Evolutionary conservation across 2,797 vertebrate genomes (phyloP).

Genomic region (Chiloscyllium punctatum): DNA sequence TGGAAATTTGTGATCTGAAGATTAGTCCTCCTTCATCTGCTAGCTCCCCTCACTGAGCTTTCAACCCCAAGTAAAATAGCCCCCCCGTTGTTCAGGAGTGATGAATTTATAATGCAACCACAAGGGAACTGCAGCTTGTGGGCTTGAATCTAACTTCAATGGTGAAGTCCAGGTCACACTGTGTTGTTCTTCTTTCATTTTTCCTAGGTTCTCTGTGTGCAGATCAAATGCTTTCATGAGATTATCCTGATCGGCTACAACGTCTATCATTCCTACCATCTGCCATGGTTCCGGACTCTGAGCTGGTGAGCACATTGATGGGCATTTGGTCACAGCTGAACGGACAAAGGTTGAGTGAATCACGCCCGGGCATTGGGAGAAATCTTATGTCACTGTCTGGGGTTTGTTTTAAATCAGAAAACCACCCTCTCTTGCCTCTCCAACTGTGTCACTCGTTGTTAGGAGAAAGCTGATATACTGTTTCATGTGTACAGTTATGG

Average conservation of each 20-base stretch:
- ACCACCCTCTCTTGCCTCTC: not conserved
- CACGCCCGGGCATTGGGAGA: not conserved
- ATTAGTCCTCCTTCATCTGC: not conserved
- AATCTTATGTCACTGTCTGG: not conserved
- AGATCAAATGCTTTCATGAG: conserved; percentile 98
- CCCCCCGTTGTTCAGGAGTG: too few relatives aligned
- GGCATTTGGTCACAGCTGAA: too few relatives aligned
- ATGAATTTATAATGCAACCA: not conserved
- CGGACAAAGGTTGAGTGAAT: not conserved
- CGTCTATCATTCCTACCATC: conserved; percentile 86
- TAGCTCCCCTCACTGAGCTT: not conserved
- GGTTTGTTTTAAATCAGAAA: not conserved
- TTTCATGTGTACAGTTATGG: not conserved
- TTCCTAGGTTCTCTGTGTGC: conserved; percentile 88
- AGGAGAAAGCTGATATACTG: not conserved
- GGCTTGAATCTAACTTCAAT: not conserved
- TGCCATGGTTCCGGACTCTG: conserved; percentile 94
- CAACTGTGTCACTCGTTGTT: not conserved
- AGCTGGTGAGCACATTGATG: conserved; percentile 75
- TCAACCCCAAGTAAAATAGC: not conserved
- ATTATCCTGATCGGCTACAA: conserved; percentile 97
- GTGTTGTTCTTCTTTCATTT: not conserved
- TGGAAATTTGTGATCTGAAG: not conserved
- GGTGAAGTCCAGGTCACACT: not conserved
- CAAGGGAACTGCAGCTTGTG: too few relatives aligned